These are phyloP conservation scores for Hylia prasina DNA, from an alignment of 2,113 vertebrate genomes.

Conservation along the genomic window DNA sequence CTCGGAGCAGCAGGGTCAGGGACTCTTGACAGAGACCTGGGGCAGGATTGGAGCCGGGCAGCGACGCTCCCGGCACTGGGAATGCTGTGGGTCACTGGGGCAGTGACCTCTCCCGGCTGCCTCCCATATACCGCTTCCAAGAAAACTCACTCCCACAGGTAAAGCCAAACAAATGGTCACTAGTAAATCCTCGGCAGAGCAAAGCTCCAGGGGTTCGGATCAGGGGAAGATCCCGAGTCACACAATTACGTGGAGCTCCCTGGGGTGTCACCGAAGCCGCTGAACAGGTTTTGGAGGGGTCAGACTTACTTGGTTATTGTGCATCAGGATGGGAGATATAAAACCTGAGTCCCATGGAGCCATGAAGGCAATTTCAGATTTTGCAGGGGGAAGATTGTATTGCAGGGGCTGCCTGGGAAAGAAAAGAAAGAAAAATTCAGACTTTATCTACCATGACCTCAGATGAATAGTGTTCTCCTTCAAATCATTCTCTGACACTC, in stretches of 20 bases:
- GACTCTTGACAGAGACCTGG: accelerated
- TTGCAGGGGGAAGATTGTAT: accelerated
- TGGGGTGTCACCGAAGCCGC: accelerated
- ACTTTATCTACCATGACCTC: background rate
- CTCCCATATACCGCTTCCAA: accelerated
- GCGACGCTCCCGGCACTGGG: accelerated
- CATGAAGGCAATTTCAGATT: background rate
- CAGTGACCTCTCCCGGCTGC: background rate
- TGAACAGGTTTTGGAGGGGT: background rate
- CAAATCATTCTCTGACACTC: accelerated
- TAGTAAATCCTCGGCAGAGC: background rate
- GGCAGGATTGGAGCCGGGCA: background rate
- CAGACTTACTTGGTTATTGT: background rate
- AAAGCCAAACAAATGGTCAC: background rate
- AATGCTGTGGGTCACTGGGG: background rate
- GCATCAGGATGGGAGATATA: accelerated
- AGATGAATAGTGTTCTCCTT: background rate
- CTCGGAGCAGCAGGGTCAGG: accelerated
- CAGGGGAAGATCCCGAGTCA: background rate
- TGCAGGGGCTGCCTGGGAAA: background rate
- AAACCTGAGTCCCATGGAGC: accelerated
- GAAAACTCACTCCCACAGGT: accelerated
- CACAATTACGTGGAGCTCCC: accelerated
- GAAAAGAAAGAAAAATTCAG: background rate
- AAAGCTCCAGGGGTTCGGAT: background rate